Percentiles rank a stretch among this genome's conserved stretches.
phyloP scores from a whole-genome alignment of 2,888 invertebrate genomes.

The Stomorhina lunata region DNA sequence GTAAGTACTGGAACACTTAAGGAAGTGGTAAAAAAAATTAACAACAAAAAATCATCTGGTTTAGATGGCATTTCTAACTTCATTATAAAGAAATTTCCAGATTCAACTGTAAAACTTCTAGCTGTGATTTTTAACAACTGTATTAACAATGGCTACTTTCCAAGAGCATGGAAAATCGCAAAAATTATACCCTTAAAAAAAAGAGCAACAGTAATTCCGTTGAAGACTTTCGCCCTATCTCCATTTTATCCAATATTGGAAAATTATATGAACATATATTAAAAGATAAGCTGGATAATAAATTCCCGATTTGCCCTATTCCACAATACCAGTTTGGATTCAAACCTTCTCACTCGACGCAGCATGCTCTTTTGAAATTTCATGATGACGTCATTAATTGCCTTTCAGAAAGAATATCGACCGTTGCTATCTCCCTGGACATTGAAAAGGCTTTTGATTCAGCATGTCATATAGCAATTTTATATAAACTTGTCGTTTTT shows the following conservation, averaged over 20 bases:
- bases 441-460: no score
- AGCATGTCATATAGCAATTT: background rate
- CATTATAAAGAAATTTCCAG: background rate
- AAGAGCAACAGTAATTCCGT: background rate
- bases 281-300: background rate
- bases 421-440: background rate
- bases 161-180: background rate
- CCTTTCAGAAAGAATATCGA: background rate
- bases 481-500: background rate
- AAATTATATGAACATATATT: background rate
- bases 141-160: background rate
- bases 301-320: background rate
- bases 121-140: background rate
- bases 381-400: background rate
- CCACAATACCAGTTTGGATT: background rate
- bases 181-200: background rate
- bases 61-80: background rate
- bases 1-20: background rate
- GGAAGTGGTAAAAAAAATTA: background rate
- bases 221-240: no score
- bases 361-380: conserved; percentile 15
- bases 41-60: background rate
- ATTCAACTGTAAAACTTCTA: background rate
- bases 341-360: background rate
- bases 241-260: background rate